Base-by-base conservation (phyloP, 2,888 invertebrate species). In the Drosophila maculinotata region DNA sequence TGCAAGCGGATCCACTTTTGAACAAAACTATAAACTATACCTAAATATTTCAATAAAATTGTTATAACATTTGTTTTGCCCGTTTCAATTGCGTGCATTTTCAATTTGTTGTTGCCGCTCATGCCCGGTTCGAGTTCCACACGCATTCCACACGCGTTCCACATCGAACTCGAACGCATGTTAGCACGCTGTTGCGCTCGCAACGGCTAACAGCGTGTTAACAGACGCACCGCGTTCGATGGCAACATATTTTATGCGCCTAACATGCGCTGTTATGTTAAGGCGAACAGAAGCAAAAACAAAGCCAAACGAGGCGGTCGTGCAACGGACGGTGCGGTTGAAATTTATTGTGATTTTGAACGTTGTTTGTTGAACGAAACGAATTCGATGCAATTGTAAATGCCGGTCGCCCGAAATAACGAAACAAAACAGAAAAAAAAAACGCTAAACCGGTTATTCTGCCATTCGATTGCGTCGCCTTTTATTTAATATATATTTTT, bases 291-390 rank as follows among this genome's bases (percentile, higher is more conserved):
- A 76, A 73, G 76, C 72, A 60, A 76, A 73, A 51, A 49, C 70
- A 73, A 70, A 76, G 70, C 72, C 72, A 59, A 73, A 60, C 65
- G 30, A 70, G 45, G 56, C 76, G 76, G 72, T 76, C 70, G 72
- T 70, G 71, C 41, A 36, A 42, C 76, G 76, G 76, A 75, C 76
- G 72, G 65, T 76, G 49, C 76, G 72, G 51, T 52, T 53, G 26
- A 41, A 35, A 33, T 15, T 38, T 35, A 49, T 57, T 58, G 45
- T 39, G 39, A 51, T 17, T 51, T 44, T 52, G 30, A 57, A 52
- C 57, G 57, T 31, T 66, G 53, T 53, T 59, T 38, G 56, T 10
- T 62, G 45, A 20, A 20, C 20, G 59, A 69, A 71, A 68, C 63
- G 44, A 54, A 62, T 62, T 69, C 75, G 63, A 15, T 70, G 69